These are phyloP conservation scores for Pseudorectes ferrugineus DNA, from an alignment of 2,113 vertebrate genomes.

Conservation along the genomic window DNA sequence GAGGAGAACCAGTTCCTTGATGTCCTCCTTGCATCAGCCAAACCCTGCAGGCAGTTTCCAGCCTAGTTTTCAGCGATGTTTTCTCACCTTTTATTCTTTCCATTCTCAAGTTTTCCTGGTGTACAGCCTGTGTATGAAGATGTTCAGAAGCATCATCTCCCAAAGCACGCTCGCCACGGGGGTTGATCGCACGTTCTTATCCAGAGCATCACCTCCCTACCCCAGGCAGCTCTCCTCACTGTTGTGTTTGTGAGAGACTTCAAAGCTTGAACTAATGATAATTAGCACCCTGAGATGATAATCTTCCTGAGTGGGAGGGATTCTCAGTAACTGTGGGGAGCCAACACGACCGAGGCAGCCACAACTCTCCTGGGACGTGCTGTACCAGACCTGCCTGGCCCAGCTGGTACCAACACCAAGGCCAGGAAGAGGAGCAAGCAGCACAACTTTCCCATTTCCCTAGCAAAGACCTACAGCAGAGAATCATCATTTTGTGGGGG, in stretches of 20 bases:
- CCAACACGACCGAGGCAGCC: fast-evolving
- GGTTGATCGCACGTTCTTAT: neutral
- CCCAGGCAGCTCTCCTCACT: neutral
- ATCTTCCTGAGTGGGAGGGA: neutral
- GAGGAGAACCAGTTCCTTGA: neutral
- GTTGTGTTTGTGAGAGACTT: neutral
- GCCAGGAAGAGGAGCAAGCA: neutral
- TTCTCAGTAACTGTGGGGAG: neutral
- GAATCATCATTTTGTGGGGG: neutral
- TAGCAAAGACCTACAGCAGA: neutral
- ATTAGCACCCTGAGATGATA: neutral
- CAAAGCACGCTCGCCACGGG: neutral
- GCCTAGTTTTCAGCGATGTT: neutral
- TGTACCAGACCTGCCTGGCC: neutral
- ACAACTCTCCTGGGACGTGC: fast-evolving
- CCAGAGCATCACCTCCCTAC: neutral
- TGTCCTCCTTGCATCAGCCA: neutral
- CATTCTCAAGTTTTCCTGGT: neutral
- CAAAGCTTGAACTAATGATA: neutral
- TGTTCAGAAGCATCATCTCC: neutral
- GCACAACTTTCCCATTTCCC: neutral
- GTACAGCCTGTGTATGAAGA: neutral
- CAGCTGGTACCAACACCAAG: neutral
- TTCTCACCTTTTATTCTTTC: slow-evolving; percentile 24
- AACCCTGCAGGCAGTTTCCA: neutral